These are phyloP conservation scores for Netta rufina DNA, from an alignment of 2,797 vertebrate species.

Conservation along the genomic window DNA sequence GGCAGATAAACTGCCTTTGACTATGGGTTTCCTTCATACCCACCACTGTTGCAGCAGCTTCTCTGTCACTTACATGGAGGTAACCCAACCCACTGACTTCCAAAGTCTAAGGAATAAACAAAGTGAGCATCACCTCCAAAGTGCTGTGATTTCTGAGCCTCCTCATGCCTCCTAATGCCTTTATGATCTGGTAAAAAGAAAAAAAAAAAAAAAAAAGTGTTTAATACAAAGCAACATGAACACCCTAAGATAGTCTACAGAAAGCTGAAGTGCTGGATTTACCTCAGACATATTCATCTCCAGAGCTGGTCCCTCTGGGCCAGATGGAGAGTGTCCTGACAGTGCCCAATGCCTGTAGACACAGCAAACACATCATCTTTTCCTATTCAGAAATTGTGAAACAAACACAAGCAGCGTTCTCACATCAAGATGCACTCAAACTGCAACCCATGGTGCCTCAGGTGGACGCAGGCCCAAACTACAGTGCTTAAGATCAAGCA, in stretches of 20 bases:
- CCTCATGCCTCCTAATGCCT: background rate
- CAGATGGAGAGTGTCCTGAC: background rate
- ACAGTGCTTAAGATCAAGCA: background rate
- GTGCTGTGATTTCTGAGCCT: background rate
- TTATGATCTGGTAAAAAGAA: background rate
- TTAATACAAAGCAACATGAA: background rate
- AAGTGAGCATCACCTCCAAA: background rate
- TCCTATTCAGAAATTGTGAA: background rate
- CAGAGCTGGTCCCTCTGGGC: background rate
- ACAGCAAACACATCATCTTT: background rate
- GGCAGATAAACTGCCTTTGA: conserved; percentile 31
- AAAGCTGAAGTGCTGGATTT: background rate
- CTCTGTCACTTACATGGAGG: background rate
- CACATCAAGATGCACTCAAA: background rate
- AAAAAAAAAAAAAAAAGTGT: background rate
- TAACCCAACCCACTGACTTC: background rate
- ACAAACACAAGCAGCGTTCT: background rate
- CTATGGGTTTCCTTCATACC: background rate
- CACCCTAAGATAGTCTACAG: background rate
- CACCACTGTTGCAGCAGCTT: background rate
- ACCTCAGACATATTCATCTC: background rate
- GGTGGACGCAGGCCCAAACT: background rate
- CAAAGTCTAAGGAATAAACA: background rate
- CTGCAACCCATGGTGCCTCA: background rate
- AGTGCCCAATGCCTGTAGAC: background rate